phyloP scores from a whole-genome alignment of 1,140 invertebrate genomes.

The Penaeus indicus region DNA sequence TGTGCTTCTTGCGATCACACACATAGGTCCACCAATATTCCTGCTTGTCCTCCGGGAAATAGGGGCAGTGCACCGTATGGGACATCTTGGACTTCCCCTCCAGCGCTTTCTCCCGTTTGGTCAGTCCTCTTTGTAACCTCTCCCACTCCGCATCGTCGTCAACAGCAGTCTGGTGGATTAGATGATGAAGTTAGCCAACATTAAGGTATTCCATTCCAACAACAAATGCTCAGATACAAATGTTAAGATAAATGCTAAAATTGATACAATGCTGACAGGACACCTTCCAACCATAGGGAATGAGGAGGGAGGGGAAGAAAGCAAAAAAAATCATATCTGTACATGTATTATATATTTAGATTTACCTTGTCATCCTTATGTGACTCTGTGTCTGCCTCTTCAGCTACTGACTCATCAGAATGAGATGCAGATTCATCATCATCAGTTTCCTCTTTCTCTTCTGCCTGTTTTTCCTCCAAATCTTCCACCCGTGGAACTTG shows the following conservation, averaged over 20 bases:
- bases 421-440: constrained; percentile 64
- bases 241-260: no score
- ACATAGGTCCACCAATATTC: constrained; percentile 99
- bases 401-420: constrained; percentile 65
- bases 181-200: neutral
- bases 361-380: constrained; percentile 65
- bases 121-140: constrained; percentile 74
- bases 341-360: no score
- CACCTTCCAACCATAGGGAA: no score
- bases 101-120: constrained; percentile 82
- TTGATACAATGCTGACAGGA: no score
- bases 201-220: neutral
- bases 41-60: constrained; percentile 96
- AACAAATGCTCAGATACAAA: no score
- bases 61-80: constrained; percentile 95
- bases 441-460: constrained; percentile 67
- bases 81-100: constrained; percentile 95
- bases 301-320: no score
- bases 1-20: constrained; percentile 91
- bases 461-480: constrained; percentile 71
- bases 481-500: constrained; percentile 67
- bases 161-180: constrained; percentile 51
- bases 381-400: constrained; percentile 67
- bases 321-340: no score
- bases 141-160: constrained; percentile 76